Percentiles rank a stretch among this genome's conserved stretches.
These are phyloP conservation scores for Psittacula echo DNA, from an alignment of 2,797 vertebrate genomes.

Conservation along the genomic window DNA sequence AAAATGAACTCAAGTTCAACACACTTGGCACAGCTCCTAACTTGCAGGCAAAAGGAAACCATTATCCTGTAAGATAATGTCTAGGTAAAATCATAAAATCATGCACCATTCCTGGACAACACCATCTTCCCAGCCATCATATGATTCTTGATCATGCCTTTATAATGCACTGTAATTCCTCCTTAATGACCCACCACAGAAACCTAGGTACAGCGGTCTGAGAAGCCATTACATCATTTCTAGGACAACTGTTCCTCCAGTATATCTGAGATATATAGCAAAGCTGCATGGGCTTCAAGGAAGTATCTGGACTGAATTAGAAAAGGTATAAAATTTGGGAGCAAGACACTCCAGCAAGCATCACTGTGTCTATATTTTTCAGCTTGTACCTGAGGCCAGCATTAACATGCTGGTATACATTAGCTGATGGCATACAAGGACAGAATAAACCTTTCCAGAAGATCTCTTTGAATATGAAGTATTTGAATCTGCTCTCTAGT, in stretches of 20 bases:
- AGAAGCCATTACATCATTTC: not conserved
- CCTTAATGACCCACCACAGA: not conserved
- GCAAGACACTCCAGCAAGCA: not conserved
- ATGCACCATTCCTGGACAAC: not conserved
- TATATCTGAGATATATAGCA: not conserved
- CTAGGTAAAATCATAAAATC: not conserved
- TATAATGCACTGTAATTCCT: not conserved
- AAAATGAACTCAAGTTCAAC: not conserved
- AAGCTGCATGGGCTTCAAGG: not conserved
- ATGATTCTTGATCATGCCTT: not conserved
- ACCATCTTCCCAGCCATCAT: not conserved
- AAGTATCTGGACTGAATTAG: not conserved
- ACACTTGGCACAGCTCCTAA: not conserved
- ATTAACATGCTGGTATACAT: not conserved
- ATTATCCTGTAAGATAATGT: not conserved
- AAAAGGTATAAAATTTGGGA: not conserved
- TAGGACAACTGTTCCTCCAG: not conserved
- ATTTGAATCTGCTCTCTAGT: not conserved
- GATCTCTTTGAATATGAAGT: not conserved
- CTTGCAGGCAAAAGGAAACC: not conserved
- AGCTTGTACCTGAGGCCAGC: not conserved
- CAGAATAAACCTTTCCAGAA: slow-evolving; percentile 26
- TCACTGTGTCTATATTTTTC: not conserved
- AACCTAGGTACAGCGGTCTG: not conserved
- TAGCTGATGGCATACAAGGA: not conserved